Percentiles rank a stretch among this genome's conserved stretches.
Evolutionary conservation across 2,888 invertebrate species (phyloP).

Genomic region (Axea sp.): DNA sequence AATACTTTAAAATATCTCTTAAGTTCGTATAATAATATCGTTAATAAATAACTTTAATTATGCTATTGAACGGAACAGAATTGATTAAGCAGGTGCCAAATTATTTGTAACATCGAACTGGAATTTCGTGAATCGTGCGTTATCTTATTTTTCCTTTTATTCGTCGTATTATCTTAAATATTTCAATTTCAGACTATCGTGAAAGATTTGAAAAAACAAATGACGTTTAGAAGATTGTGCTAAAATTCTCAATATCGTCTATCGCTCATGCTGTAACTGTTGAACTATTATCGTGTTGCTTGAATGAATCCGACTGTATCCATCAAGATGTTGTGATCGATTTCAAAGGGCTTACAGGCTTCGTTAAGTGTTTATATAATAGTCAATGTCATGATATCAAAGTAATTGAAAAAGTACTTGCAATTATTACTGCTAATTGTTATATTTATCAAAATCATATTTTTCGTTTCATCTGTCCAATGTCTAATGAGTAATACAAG

Average conservation of each 20-base stretch:
- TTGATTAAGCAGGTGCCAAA: too few relatives aligned
- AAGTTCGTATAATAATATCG: too few relatives aligned
- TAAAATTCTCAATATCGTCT: conserved; percentile 40
- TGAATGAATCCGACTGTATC: conserved; percentile 24
- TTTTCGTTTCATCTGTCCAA: conserved; percentile 1
- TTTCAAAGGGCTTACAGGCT: conserved; percentile 39
- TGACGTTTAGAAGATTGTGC: conserved; percentile 1
- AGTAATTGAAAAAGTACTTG: conserved; percentile 12
- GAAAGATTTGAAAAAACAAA: too few relatives aligned
- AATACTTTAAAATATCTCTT: too few relatives aligned
- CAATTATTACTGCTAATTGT: conserved; percentile 15
- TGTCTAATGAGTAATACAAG: too few relatives aligned
- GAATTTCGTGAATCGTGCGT: too few relatives aligned
- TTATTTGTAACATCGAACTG: too few relatives aligned
- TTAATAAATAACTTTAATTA: too few relatives aligned
- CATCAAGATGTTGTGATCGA: conserved; percentile 42
- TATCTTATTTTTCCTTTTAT: too few relatives aligned
- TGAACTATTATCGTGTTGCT: conserved; percentile 20
- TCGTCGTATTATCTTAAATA: too few relatives aligned
- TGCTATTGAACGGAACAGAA: too few relatives aligned
- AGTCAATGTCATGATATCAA: conserved; percentile 13
- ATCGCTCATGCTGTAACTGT: conserved; percentile 32
- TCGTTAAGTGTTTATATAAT: conserved; percentile 27
- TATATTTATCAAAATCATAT: background rate
- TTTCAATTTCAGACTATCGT: too few relatives aligned